Evolutionary conservation across 1,140 invertebrate genomes (phyloP), one percentile per base, ranked within the genome.

Genomic region (Drosophila ficusphila): DNA sequence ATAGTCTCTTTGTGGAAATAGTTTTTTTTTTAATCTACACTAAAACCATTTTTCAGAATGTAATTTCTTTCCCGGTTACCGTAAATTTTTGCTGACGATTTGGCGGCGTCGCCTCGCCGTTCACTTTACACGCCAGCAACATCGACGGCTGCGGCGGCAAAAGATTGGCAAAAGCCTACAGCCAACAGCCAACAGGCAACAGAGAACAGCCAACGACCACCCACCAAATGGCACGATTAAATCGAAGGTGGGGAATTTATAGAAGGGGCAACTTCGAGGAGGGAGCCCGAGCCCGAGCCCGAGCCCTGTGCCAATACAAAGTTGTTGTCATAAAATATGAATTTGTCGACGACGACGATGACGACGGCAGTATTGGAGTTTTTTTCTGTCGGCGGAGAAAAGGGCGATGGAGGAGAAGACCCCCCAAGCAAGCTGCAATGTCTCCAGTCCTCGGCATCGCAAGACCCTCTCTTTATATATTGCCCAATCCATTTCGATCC

Each of bases 301-400:
- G 33, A n/a, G 42, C 44, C 34, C 25, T 39, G 11, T 53, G 38
- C 29, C 61, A 52, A 68, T 68, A 68, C 64, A 68, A 67, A 76
- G 60, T 86, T 85, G 47, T 79, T 86, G 81, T 86, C 81, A 86
- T 85, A 86, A 85, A 85, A 85, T 85, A 85, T 85, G 81, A 85
- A 85, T 85, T 86, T 85, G 81, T 88, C 79, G 54, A 52, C 33
- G 52, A 51, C 51, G 23, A 27, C 31, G 54, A 39, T 47, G 27
- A 44, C 33, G n/a, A n/a, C n/a, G n/a, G n/a, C n/a, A n/a, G n/a
- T n/a, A n/a, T n/a, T n/a, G n/a, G n/a, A n/a, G n/a, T n/a, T n/a
- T n/a, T n/a, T n/a, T n/a, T n/a, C n/a, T n/a, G n/a, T n/a, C n/a
- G n/a, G n/a, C n/a, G n/a, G n/a, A n/a, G n/a, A n/a, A n/a, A n/a